These are phyloP conservation scores for Phortica magna DNA, from an alignment of 2,888 invertebrate genomes.

Conservation along the genomic window DNA sequence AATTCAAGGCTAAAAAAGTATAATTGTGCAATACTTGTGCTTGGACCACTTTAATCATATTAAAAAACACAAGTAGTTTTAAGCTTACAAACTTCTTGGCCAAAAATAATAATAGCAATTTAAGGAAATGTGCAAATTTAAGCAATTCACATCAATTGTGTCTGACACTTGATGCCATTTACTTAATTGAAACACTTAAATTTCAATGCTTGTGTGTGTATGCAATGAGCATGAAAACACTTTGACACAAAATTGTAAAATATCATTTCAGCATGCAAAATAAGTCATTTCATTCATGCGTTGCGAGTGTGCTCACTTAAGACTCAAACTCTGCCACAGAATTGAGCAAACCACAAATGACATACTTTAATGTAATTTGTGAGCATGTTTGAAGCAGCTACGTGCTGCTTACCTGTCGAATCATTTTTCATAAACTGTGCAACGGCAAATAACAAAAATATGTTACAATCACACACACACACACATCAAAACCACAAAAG, in stretches of 20 bases:
- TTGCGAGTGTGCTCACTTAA: too few species aligned
- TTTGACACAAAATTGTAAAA: slow-evolving; percentile 27
- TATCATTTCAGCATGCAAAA: slow-evolving; percentile 19
- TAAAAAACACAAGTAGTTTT: too few species aligned
- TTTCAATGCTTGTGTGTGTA: neutral
- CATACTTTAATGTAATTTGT: slow-evolving; percentile 14
- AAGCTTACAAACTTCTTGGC: too few species aligned
- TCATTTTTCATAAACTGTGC: slow-evolving; percentile 13
- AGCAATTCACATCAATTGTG: too few species aligned
- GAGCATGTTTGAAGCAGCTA: neutral
- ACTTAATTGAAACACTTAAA: slow-evolving; percentile 21
- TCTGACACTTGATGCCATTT: neutral
- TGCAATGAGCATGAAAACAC: slow-evolving; percentile 21
- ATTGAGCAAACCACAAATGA: neutral
- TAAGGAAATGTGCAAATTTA: neutral
- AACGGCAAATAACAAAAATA: neutral
- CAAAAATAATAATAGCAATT: neutral
- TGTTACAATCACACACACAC: neutral
- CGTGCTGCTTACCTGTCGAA: slow-evolving; percentile 4
- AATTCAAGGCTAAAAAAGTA: too few species aligned
- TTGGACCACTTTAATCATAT: too few species aligned
- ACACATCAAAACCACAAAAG: neutral
- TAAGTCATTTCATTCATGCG: slow-evolving; percentile 6
- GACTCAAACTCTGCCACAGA: too few species aligned
- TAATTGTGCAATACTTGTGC: too few species aligned